Base-by-base conservation (phyloP, 2,888 invertebrate species). In the Leptopilina myrica region DNA sequence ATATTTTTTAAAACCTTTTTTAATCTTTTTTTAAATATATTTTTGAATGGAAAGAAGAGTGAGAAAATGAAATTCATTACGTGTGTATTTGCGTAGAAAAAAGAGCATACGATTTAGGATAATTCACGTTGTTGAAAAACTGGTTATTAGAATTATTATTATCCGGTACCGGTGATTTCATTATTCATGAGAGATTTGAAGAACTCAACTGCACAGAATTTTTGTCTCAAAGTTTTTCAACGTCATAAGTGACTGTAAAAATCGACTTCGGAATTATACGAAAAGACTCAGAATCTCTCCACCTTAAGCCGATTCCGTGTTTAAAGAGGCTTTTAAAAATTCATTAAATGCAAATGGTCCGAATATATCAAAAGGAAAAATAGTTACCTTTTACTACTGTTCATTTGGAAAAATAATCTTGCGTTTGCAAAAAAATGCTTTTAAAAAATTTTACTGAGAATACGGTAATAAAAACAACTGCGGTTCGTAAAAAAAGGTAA, bases 211-310 rank as follows among this genome's bases (percentile, higher is more conserved):
- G 82, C 83, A 80, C 78, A 20, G 59, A 62, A 78, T 65, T 84
- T 20, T 80, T 75, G 80, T 78, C 79, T 81, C 78, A 78, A 69
- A 62, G 46, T 59, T 66, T 11, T 79, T 80, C 78, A 80, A 20
- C 7, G 20, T 78, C 76, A 79, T 75, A 79, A 84, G 83, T 84
- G 87, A 85, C 86, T 86, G 84, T 6, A 82, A 84, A 84, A 86
- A 78, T 80, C 83, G 85, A 80, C 84, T 85, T 86, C 83, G 82
- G 77, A 79, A 86, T 87, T 85, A 87, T 85, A 80, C 84, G 80
- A 77, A 77, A 43, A 81, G 78, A 79, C 82, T 83, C 83, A 78
- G 77, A 79, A 78, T 84, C 83, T 84, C 77, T 84, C 77, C 81
- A 79, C 84, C 69, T 20, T 77, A 79, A 75, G 78, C 76, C 82